Evolutionary conservation across 1,140 invertebrate species (phyloP), one percentile per base, ranked within the genome.

Genomic region (Lanistes nyassanus): DNA sequence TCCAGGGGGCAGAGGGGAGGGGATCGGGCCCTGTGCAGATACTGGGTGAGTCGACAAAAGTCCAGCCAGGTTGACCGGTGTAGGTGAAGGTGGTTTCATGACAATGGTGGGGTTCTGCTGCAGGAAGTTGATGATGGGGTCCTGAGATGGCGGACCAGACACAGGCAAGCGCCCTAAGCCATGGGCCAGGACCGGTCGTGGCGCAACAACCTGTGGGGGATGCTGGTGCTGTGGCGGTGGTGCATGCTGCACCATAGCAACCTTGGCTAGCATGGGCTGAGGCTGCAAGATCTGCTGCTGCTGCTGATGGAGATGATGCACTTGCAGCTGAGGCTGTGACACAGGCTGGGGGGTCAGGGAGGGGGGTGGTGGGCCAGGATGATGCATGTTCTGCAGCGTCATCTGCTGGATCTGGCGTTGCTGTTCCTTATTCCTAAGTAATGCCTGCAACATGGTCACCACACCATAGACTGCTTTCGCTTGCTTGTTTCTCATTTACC

Each of bases 291-390:
- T 26, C 23, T 55, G 36, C 56, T 69, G 65, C 47, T 67, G 87
- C 84, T 93, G 92, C 47, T 65, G 75, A 11, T 79, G 67, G 34
- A 80, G 79, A 39, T 74, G 64, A 87, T 94, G 94, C 85, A 91
- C 79, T 29, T 94, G 88, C 85, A 94, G 88, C 85, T 94, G 94
- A 78, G 94, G 92, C 56, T 95, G 88, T 84, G 94, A 92, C 81
- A 93, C 92, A 34, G 91, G 91, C 2, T 93, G 94, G 26, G 95
- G 92, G 39, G 79, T 34, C 42, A 68, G 60, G 23, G 37, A 47
- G n/a, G 74, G 53, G 2, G 76, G 72, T 83, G 72, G 89, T 85
- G 37, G 86, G 87, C 73, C 21, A 9, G 68, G 88, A 60, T 80
- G 80, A 26, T 85, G 80, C 72, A 80, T 83, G 26, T 80, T 81